Evolutionary conservation across 2,797 vertebrate species (phyloP).

Genomic region (Diceros bicornis): DNA sequence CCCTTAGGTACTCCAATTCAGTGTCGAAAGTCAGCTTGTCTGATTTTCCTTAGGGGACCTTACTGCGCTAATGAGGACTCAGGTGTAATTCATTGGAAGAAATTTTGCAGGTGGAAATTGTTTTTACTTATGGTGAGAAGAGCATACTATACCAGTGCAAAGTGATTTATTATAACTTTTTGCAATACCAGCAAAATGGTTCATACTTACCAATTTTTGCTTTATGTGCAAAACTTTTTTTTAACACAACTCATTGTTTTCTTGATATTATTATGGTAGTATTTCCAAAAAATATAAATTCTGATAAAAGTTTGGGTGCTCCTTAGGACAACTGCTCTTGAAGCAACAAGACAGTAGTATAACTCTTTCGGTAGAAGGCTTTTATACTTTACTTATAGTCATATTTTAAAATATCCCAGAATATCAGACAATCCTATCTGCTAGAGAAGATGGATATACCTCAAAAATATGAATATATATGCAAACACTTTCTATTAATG

Average conservation of each 20-base stretch:
- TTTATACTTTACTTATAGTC: not conserved
- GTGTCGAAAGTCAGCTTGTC: constrained; percentile 39
- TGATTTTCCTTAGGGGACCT: constrained; percentile 57
- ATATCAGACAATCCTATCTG: not conserved
- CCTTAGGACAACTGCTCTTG: not conserved
- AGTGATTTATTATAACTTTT: constrained; percentile 80
- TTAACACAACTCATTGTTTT: constrained; percentile 32
- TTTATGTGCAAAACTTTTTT: constrained; percentile 67
- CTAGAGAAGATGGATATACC: not conserved
- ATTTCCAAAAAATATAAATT: constrained; percentile 28
- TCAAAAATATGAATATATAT: not conserved
- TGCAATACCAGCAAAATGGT: constrained; percentile 70
- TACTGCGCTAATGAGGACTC: constrained; percentile 74
- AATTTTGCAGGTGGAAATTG: constrained; percentile 64
- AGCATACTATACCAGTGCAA: not conserved
- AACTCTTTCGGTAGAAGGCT: not conserved
- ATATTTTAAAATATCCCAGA: not conserved
- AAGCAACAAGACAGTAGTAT: not conserved
- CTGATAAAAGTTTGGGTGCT: not conserved
- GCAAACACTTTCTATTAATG: not conserved
- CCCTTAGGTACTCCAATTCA: not conserved
- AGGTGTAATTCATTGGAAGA: constrained; percentile 56
- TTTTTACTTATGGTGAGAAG: constrained; percentile 72
- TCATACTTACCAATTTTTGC: constrained; percentile 77
- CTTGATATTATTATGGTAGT: constrained; percentile 71